phyloP scores from a whole-genome alignment of 2,797 vertebrate species.

The Falco columbarius region DNA sequence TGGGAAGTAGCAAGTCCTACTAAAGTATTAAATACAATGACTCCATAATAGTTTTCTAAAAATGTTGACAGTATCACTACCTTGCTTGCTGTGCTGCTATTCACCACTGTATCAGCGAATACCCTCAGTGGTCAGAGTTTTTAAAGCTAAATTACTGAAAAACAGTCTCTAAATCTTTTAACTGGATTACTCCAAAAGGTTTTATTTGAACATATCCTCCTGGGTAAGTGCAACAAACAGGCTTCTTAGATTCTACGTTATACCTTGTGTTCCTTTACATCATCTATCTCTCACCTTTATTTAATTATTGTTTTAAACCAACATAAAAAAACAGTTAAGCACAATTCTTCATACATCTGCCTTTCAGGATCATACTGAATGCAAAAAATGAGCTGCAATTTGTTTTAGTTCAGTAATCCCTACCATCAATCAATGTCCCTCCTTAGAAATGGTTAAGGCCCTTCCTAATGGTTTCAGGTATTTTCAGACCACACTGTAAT shows the following conservation, averaged over 20 bases:
- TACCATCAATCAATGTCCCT: background rate
- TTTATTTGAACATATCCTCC: background rate
- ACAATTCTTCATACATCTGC: background rate
- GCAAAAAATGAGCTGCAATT: background rate
- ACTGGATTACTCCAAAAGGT: background rate
- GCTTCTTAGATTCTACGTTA: background rate
- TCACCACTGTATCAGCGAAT: background rate
- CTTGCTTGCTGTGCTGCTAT: background rate
- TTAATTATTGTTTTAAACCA: background rate
- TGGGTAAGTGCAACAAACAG: background rate
- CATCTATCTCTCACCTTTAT: background rate
- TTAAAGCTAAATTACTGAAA: background rate
- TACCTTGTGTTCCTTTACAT: background rate
- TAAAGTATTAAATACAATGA: background rate
- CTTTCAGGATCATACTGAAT: background rate
- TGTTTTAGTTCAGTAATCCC: background rate
- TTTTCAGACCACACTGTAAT: background rate
- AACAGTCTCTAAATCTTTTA: background rate
- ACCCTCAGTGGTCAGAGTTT: background rate
- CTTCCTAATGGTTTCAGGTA: background rate
- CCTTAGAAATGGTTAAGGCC: background rate
- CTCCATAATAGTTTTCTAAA: background rate
- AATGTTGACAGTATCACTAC: background rate
- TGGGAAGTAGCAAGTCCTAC: background rate
- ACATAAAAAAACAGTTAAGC: background rate